Evolutionary conservation across 2,797 vertebrate species (phyloP).

Genomic region (Phalanger gymnotis): DNA sequence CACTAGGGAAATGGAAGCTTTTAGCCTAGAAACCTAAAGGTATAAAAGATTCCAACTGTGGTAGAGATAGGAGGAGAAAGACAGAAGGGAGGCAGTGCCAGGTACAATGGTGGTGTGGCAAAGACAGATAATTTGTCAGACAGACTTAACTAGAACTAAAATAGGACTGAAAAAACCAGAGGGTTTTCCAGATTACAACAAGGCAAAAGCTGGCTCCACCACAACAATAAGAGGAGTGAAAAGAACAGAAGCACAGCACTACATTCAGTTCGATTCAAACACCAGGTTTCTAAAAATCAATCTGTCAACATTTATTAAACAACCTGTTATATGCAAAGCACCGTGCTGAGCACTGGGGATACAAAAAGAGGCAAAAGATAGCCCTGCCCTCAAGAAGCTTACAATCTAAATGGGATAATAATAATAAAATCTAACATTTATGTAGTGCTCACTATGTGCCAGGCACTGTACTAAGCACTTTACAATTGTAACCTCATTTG

Average conservation of each 20-base stretch:
- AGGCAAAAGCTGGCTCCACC: not conserved
- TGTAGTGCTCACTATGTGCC: not conserved
- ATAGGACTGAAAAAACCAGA: not conserved
- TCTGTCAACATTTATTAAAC: not conserved
- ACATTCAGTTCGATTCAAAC: not conserved
- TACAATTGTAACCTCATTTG: not conserved
- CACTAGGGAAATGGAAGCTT: not conserved
- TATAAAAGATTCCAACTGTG: not conserved
- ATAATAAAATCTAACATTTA: not conserved
- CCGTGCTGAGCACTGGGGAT: not conserved
- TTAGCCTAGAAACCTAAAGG: not conserved
- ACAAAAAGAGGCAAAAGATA: conserved; percentile 2
- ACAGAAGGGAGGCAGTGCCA: not conserved
- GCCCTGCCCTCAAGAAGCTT: not conserved
- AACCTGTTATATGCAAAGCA: not conserved
- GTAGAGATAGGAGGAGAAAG: not conserved
- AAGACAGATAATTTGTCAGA: not conserved
- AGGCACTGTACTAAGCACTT: not conserved
- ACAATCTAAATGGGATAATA: not conserved
- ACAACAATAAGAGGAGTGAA: not conserved
- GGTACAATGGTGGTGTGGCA: not conserved
- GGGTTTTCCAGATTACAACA: not conserved
- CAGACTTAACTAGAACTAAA: not conserved
- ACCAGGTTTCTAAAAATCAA: not conserved
- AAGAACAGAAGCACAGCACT: not conserved